Base-by-base conservation (phyloP, 2,797 vertebrate species). In the Smutsia temminckii region DNA sequence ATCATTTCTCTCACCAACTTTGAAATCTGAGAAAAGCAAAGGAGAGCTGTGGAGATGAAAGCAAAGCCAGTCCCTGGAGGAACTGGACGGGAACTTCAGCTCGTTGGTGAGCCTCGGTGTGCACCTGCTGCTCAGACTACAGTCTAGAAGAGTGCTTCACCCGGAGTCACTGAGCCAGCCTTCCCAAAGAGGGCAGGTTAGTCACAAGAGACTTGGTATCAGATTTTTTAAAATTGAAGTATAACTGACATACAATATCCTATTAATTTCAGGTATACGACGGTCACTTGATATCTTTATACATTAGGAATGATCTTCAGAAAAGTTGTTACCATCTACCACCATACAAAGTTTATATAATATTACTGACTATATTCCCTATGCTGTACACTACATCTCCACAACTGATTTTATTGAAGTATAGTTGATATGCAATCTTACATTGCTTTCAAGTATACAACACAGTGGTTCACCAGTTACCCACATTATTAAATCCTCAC, bases 101-200 rank as follows among this genome's bases (percentile, higher is more conserved):
- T 81, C 90, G 78, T 55, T 69, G 27, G 12, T 72, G 77, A 86
- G 64, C 6, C 37, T 90, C 14, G 51, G 69, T 7, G 49, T 40
- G 63, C 7, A 37, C 29, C 72, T 32, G 59, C 66, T 12, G 5
- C 42, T 93, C 80, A 55, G 23, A 46, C 29, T 21, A 1, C 27
- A 9, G 46, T 55, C 53, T 84, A n/a, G 71, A 86, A 85, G 86
- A 97, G 84, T 21, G 64, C 17, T 75, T 59, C 64, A 49, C 49
- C 18, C 64, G 74, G 64, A 87, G 85, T 68, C 57, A 94, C 7
- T 87, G 55, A 51, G 72, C 88, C 63, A 92, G 87, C 59, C 13
- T 77, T 97, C 86, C 57, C 93, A 69, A 57, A 77, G 16, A 34
- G 59, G 79, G 51, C 37, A 94, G 74, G 29, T 95, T 86, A 81